Evolutionary conservation across 2,797 vertebrate species (phyloP), one percentile per base, ranked within the genome.

Genomic region (Psittacula echo): DNA sequence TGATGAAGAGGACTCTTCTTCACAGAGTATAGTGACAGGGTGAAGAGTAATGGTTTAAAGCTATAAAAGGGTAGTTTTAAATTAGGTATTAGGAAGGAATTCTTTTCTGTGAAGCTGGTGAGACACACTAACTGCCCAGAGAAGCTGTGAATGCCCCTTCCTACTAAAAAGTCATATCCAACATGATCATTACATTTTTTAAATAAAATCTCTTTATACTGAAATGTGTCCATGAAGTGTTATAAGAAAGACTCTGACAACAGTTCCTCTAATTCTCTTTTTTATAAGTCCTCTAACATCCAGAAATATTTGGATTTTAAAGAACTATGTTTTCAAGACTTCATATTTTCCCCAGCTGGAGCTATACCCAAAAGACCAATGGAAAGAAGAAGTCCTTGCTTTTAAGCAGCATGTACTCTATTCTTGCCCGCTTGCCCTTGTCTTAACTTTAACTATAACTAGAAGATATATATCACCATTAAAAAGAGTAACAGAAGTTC

Each of bases 401-500:
- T 93, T 87, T 73, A 87, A 74, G 17, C 7, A 68, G 5, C 10
- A 65, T 24, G 5, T 5, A 67, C 8, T 24, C 8, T 66, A 8
- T 67, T 61, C 53, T 85, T 72, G 23, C 30, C 58, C 65, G 10
- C 13, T 84, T 93, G 66, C 30, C 73, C 85, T 94, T 94, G 53
- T 62, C 24, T 83, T 81, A 94, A 68, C 68, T 94, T 91, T 72
- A 89, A 71, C 64, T 80, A 85, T 78, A 92, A 80, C 80, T 65
- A 54, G 47, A 80, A 93, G 85, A 94, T 90, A 94, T 68, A 94
- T 72, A 50, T 5, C 53, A 81, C 50, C 76, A 81, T 94, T 91
- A 94, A 78, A 88, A 93, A 84, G 70, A 88, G 64, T 79, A 90
- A 91, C 58, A 75, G 71, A 91, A 94, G 45, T 86, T 84, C 58